phyloP scores from a whole-genome alignment of 2,888 invertebrate genomes.

The Watsonalla cultraria region DNA sequence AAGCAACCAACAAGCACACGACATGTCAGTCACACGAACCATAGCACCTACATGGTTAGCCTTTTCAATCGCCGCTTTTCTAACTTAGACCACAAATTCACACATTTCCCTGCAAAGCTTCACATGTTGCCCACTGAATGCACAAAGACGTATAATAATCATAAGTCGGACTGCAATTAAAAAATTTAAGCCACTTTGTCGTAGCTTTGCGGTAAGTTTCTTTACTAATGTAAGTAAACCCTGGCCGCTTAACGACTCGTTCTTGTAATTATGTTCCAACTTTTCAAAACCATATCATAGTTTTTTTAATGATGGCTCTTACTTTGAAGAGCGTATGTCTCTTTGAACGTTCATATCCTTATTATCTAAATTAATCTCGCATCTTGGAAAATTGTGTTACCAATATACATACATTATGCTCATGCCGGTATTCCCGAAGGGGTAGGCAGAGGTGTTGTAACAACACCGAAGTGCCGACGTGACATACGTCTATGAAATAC shows the following conservation, averaged over 20 bases:
- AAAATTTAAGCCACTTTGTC: constrained; percentile 77
- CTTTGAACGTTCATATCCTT: not conserved
- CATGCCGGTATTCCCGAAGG: no score
- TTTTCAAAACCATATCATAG: not conserved
- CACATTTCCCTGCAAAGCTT: constrained; percentile 51
- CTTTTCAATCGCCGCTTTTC: constrained; percentile 15
- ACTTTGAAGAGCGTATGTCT: not conserved
- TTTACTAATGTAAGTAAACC: constrained; percentile 41
- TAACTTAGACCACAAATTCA: constrained; percentile 25
- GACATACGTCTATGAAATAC: no score
- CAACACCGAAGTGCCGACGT: no score
- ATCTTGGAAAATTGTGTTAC: not conserved
- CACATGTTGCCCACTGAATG: constrained; percentile 63
- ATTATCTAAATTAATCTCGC: not conserved
- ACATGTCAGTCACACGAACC: not conserved
- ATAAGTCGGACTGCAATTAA: constrained; percentile 73
- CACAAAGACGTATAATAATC: constrained; percentile 75
- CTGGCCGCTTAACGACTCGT: constrained; percentile 27
- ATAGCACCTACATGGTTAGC: not conserved
- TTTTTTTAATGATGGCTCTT: constrained; percentile 2
- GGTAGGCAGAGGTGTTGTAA: no score
- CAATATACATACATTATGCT: no score
- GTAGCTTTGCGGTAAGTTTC: constrained; percentile 40
- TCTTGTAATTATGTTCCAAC: constrained; percentile 17
- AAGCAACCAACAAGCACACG: no score